Conservation (phyloP, 2,888 invertebrate species). For the Furcula furcula region DNA sequence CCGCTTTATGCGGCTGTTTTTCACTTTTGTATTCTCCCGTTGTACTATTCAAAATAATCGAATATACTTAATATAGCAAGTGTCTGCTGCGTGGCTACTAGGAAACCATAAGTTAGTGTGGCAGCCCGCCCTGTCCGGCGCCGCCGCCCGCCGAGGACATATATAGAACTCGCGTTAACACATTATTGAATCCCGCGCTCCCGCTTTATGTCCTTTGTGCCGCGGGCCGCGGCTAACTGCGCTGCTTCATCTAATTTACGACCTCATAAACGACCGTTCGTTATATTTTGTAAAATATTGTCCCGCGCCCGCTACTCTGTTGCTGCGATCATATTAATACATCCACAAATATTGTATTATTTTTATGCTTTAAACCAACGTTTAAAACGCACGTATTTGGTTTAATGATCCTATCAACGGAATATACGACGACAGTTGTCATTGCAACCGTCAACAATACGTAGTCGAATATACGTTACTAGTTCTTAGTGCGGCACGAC, state of each 20-base stretch:
- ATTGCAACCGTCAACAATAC: no score
- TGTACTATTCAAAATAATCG: no score
- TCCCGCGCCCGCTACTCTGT: conserved; percentile 1
- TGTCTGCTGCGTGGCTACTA: no score
- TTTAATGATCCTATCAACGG: neutral
- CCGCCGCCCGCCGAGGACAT: conserved; percentile 1
- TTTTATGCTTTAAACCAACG: conserved; percentile 1
- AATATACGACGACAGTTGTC: neutral
- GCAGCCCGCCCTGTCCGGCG: neutral
- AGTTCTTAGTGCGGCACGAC: no score
- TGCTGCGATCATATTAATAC: neutral
- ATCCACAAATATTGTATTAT: neutral
- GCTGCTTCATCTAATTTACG: conserved; percentile 4
- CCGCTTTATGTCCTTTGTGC: conserved; percentile 3
- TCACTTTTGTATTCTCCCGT: no score
- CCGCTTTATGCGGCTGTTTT: no score
- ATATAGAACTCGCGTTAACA: conserved; percentile 8
- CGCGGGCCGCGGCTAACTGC: no score
- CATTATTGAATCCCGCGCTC: conserved; percentile 4
- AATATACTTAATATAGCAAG: no score
- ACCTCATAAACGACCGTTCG: conserved; percentile 1
- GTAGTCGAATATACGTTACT: no score
- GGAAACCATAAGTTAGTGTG: conserved; percentile 7
- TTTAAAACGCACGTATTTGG: conserved; percentile 1
- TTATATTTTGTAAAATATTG: neutral